Conservation (phyloP, 2,888 invertebrate genomes). For the Ellobium chinense region DNA sequence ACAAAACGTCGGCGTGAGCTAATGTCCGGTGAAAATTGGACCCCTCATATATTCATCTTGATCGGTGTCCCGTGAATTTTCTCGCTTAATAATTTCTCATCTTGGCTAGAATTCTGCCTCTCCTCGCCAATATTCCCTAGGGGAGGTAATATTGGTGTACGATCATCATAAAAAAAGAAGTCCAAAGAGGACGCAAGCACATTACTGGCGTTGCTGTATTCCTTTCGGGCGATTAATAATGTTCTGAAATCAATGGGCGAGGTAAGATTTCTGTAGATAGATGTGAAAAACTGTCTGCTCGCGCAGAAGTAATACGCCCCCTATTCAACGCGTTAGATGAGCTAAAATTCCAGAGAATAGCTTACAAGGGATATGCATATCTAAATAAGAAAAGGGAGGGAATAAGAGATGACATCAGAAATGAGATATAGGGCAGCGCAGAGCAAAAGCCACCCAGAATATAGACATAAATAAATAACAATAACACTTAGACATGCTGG, state of each 20-base stretch:
- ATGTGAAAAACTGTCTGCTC: neutral
- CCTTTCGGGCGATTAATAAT: slow-evolving; percentile 7
- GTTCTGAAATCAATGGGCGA: neutral
- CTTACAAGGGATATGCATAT: neutral
- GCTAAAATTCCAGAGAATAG: neutral
- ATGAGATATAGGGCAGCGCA: neutral
- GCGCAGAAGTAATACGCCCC: neutral
- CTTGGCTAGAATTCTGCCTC: neutral
- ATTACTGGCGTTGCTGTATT: neutral
- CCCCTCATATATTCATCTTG: neutral
- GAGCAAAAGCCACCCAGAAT: neutral
- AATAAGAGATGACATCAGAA: neutral
- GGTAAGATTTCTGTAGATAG: slow-evolving; percentile 1
- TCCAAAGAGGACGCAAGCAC: neutral
- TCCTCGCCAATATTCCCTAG: neutral
- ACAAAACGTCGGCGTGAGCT: neutral
- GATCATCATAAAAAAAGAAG: neutral
- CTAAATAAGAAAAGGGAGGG: neutral
- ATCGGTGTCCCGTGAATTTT: neutral
- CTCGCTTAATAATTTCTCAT: neutral
- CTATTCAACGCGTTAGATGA: neutral
- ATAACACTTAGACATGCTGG: neutral
- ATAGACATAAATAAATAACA: slow-evolving; percentile 3
- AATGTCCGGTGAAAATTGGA: neutral
- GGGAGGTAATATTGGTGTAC: neutral